phyloP scores from a whole-genome alignment of 2,888 invertebrate genomes.

The Parascotia fuliginaria region DNA sequence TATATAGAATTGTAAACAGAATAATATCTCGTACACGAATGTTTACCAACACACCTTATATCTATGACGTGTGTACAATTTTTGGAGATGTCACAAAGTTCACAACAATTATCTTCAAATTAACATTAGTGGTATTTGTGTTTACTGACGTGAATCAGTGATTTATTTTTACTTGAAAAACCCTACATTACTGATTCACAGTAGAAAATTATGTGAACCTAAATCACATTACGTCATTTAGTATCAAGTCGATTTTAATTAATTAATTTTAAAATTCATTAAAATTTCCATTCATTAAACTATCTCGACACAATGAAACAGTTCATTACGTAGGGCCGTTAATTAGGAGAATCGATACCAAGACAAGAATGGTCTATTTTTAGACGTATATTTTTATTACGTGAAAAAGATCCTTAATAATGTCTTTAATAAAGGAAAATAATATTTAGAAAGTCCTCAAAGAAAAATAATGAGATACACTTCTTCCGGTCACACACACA shows the following conservation, averaged over 20 bases:
- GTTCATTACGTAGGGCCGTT: no score
- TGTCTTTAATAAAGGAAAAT: no score
- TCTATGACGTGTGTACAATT: slow-evolving; percentile 29
- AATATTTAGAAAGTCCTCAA: no score
- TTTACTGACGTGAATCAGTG: background rate
- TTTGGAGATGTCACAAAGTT: slow-evolving; percentile 16
- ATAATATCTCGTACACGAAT: slow-evolving; percentile 24
- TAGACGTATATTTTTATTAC: background rate
- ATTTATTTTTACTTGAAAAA: background rate
- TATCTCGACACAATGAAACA: no score
- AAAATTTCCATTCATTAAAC: no score
- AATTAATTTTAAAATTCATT: no score
- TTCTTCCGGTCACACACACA: background rate
- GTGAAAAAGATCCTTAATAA: no score
- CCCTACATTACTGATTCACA: background rate
- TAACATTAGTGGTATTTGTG: background rate
- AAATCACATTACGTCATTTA: no score
- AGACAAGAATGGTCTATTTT: no score
- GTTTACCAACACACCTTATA: slow-evolving; percentile 40
- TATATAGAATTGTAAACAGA: slow-evolving; percentile 48
- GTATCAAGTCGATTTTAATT: no score
- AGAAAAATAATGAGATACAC: background rate
- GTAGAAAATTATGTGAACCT: background rate
- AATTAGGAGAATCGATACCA: no score
- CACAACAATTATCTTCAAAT: background rate